Conservation (phyloP, 2,113 vertebrate species). For the Paramisgurnus dabryanus region DNA sequence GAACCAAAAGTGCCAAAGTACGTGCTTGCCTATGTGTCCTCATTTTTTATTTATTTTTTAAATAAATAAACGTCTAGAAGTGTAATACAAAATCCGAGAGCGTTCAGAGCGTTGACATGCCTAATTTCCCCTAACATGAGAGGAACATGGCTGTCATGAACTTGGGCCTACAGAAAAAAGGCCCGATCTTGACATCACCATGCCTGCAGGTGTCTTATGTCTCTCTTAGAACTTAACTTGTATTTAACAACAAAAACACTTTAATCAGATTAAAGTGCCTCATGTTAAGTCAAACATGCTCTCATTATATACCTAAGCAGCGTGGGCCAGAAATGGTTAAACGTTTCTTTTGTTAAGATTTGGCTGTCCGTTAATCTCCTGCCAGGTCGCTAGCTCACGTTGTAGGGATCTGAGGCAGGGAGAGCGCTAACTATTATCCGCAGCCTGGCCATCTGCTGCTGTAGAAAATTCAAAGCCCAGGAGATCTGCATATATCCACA, state of each 20-base stretch:
- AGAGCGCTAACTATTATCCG: slow-evolving; percentile 92
- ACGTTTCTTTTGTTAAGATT: slow-evolving; percentile 77
- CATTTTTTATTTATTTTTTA: not conserved
- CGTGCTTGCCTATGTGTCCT: not conserved
- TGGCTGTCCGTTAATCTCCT: slow-evolving; percentile 87
- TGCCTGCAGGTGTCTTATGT: not conserved
- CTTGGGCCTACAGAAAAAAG: slow-evolving; percentile 3
- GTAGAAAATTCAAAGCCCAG: slow-evolving; percentile 88
- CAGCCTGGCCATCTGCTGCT: slow-evolving; percentile 96
- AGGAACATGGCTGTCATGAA: not conserved
- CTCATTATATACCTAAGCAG: slow-evolving; percentile 5
- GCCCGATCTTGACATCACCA: slow-evolving; percentile 4
- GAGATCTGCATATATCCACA: slow-evolving; percentile 94
- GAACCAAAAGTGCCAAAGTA: slow-evolving; percentile 42
- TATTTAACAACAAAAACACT: slow-evolving; percentile 7
- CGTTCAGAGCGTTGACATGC: not conserved
- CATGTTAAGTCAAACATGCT: not conserved
- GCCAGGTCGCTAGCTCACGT: slow-evolving; percentile 84
- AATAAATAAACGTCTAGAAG: not conserved
- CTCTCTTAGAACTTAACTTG: not conserved
- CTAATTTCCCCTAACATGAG: not conserved
- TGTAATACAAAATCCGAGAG: not conserved
- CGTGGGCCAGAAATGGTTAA: slow-evolving; percentile 77
- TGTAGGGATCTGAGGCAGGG: slow-evolving; percentile 82
- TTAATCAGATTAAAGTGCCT: not conserved